Base-by-base conservation (phyloP, 2,797 vertebrate species). In the Cottoperca gobio region DNA sequence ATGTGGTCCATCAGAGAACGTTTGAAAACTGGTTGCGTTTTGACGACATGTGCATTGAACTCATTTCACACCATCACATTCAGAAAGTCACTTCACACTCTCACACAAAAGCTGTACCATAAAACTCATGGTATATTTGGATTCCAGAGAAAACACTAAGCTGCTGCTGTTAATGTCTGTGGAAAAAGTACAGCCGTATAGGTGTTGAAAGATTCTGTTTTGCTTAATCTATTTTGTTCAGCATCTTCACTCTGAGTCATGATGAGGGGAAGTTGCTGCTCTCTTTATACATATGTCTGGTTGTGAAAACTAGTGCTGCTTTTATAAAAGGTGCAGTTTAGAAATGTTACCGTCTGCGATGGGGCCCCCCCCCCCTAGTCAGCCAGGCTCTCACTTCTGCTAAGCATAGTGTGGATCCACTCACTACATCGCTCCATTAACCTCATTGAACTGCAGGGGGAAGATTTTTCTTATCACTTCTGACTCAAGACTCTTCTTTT, bases 161-260 rank as follows among this genome's bases (percentile, higher is more conserved):
- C 55, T 2, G 1, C 19, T 21, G 33, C 37, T 10, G 71, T 78
- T 76, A 33, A 70, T 78, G 63, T 82, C 39, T 81, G 81, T 82
- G 85, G 85, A 88, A 91, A 89, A 66, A 79, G 76, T 52, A 84
- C 81, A 90, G 74, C 64, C 57, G 91, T 87, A 43, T 85, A 37
- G 59, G 86, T 88, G 91, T 83, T 89, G 89, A 92, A 84, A 90
- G 70, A 61, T 79, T 78, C 66, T 57, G 62, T 46, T 75, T 69
- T 52, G 28, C 40, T 79, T 63, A 35, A 72, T 85, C 63, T 83
- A 48, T 79, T 86, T 82, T 70, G 23, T 89, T 83, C 59, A 85
- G 65, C 76, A 19, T 37, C 80, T 89, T 91, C 90, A 75, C 42
- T 90, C 75, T 94, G 90, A 93, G 82, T 93, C 91, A 92, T 9